Conservation (phyloP, 2,797 vertebrate genomes). For the Thalassophryne amazonica region DNA sequence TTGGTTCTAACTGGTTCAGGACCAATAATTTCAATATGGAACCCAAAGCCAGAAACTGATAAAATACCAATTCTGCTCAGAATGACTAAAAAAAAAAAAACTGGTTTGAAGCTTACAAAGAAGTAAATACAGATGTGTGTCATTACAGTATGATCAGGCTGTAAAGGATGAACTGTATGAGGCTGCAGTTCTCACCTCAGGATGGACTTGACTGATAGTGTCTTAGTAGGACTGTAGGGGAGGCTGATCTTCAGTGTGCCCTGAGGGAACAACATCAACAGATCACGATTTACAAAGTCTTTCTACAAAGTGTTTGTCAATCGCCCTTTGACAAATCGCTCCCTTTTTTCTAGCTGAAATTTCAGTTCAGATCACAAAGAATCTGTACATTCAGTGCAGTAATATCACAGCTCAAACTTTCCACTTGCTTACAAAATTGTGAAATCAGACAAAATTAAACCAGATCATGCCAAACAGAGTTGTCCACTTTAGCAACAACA, state of each 20-base stretch:
- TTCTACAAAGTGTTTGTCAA: background rate
- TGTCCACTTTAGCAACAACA: constrained; percentile 9
- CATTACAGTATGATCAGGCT: too few relatives aligned
- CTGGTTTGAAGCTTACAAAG: too few relatives aligned
- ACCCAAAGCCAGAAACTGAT: too few relatives aligned
- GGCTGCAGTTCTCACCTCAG: constrained; percentile 84
- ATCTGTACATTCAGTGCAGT: background rate
- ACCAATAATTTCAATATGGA: too few relatives aligned
- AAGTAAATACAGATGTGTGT: too few relatives aligned
- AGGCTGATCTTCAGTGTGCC: constrained; percentile 98
- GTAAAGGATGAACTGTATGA: background rate
- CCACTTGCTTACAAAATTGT: constrained; percentile 17
- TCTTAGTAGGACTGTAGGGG: constrained; percentile 98
- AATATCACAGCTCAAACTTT: background rate
- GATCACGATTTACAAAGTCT: constrained; percentile 10
- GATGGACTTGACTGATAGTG: constrained; percentile 98
- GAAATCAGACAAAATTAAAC: constrained; percentile 12
- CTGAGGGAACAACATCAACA: constrained; percentile 72
- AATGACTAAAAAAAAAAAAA: too few relatives aligned
- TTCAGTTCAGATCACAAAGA: background rate
- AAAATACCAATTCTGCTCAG: too few relatives aligned
- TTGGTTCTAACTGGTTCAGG: too few relatives aligned
- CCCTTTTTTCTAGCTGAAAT: background rate
- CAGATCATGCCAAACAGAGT: constrained; percentile 16
- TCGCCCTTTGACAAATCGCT: background rate